phyloP scores from a whole-genome alignment of 2,888 invertebrate genomes.

The Pilophorus perplexus region DNA sequence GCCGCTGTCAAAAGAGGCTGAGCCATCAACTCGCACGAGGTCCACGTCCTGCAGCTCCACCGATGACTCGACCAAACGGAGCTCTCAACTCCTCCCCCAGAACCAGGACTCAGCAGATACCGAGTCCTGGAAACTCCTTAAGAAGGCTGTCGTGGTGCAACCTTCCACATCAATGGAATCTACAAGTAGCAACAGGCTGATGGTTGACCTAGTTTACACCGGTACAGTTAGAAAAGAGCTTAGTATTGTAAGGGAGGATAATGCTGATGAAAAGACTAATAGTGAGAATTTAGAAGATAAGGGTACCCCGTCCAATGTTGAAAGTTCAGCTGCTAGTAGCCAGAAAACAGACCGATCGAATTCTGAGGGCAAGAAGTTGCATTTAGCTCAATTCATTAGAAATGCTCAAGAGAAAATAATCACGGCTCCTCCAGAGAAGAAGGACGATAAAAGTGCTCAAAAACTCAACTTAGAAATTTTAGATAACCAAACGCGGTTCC shows the following conservation, averaged over 20 bases:
- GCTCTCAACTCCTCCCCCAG: not conserved
- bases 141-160: conserved; percentile 40
- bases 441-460: conserved; percentile 24
- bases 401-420: conserved; percentile 27
- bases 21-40: not conserved
- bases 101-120: conserved; percentile 32
- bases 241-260: conserved; percentile 52
- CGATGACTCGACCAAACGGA: conserved; percentile 5
- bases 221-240: conserved; percentile 47
- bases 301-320: conserved; percentile 11
- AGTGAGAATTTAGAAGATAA: conserved; percentile 34
- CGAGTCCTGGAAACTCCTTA: conserved; percentile 50
- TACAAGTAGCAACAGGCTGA: not conserved
- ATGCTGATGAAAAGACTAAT: conserved; percentile 40
- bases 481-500: conserved; percentile 5
- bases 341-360: not conserved
- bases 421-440: not conserved
- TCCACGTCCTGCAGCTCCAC: conserved; percentile 19
- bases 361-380: conserved; percentile 2
- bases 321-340: conserved; percentile 1
- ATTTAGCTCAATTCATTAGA: conserved; percentile 32
- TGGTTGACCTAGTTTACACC: not conserved
- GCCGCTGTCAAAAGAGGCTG: not conserved
- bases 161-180: conserved; percentile 13
- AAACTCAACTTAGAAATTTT: not conserved